phyloP scores from a whole-genome alignment of 1,140 invertebrate genomes.

The Euwallacea fornicatus region DNA sequence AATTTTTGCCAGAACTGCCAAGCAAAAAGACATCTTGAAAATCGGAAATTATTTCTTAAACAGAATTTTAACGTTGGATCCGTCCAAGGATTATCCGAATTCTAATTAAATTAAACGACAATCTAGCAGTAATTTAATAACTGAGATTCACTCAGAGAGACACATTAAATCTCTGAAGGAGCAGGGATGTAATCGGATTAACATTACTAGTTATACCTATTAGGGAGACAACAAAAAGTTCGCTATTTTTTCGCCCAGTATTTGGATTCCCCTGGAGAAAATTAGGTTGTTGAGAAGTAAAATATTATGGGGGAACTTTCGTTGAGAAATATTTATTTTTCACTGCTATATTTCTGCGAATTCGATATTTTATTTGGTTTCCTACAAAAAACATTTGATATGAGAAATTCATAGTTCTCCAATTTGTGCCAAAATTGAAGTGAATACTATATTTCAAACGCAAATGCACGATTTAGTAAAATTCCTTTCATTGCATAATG shows the following conservation, averaged over 20 bases:
- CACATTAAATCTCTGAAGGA: slow-evolving; percentile 33
- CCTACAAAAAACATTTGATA: no score
- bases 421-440: no score
- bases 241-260: slow-evolving; percentile 18
- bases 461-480: no score
- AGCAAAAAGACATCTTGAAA: not conserved
- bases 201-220: slow-evolving; percentile 17
- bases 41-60: slow-evolving; percentile 1
- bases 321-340: not conserved
- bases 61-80: slow-evolving; percentile 11
- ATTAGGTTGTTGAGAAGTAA: slow-evolving; percentile 21
- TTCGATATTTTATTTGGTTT: no score
- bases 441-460: no score
- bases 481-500: no score
- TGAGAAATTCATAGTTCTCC: no score
- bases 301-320: not conserved
- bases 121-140: slow-evolving; percentile 32
- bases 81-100: slow-evolving; percentile 16
- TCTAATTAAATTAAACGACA: slow-evolving; percentile 35
- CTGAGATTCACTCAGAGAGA: slow-evolving; percentile 21
- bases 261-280: slow-evolving; percentile 8
- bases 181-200: slow-evolving; percentile 28
- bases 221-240: slow-evolving; percentile 30
- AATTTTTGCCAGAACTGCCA: not conserved
- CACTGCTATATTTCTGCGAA: no score